Evolutionary conservation across 2,888 invertebrate species (phyloP).

Genomic region (Aphidius colemani): DNA sequence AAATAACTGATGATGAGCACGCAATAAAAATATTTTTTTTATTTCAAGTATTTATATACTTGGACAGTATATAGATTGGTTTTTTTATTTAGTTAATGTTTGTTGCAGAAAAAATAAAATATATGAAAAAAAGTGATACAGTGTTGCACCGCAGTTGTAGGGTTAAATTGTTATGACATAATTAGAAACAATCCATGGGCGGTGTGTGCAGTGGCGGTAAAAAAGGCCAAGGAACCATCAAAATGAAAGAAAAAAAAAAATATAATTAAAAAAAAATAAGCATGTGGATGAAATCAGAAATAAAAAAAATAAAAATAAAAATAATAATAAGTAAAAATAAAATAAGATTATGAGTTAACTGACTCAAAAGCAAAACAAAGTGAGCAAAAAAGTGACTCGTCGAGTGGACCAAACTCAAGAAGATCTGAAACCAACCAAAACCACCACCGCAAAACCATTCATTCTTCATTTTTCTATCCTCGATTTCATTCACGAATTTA

Average conservation of each 20-base stretch:
- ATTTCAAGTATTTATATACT: too few relatives aligned
- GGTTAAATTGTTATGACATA: conserved; percentile 58
- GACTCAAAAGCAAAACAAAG: conserved; percentile 26
- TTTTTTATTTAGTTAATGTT: not conserved
- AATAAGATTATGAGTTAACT: not conserved
- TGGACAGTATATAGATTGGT: too few relatives aligned
- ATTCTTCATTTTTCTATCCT: conserved; percentile 45
- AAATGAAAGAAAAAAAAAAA: conserved; percentile 23
- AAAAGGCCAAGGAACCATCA: too few relatives aligned
- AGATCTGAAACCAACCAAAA: conserved; percentile 40
- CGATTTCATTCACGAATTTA: conserved; percentile 52
- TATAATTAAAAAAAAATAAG: conserved; percentile 17
- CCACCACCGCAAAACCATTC: conserved; percentile 46
- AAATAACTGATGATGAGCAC: too few relatives aligned
- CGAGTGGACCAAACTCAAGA: conserved; percentile 26
- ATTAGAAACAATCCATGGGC: conserved; percentile 49
- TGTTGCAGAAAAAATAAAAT: conserved; percentile 17
- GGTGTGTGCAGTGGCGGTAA: too few relatives aligned
- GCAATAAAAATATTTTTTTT: too few relatives aligned
- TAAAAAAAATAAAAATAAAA: conserved; percentile 19
- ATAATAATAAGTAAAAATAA: conserved; percentile 28
- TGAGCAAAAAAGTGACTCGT: conserved; percentile 24
- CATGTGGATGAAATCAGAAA: conserved; percentile 7
- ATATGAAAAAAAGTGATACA: not conserved
- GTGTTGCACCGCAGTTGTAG: conserved; percentile 25